Percentiles rank a stretch among this genome's conserved stretches.
phyloP scores from a whole-genome alignment of 2,888 invertebrate species.

The Nemotelus pantherinus region DNA sequence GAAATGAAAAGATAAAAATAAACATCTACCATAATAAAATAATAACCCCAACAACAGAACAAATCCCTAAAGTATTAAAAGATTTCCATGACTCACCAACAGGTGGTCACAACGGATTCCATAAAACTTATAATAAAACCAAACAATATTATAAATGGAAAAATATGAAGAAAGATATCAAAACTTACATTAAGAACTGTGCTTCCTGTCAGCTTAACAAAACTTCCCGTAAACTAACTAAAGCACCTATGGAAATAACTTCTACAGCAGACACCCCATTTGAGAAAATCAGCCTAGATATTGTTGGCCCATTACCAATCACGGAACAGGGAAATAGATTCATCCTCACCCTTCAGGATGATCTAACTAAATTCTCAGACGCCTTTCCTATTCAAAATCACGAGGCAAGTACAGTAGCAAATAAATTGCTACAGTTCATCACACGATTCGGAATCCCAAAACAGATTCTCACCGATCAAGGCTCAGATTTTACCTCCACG shows the following conservation, averaged over 20 bases:
- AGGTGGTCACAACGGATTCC: slow-evolving; percentile 34
- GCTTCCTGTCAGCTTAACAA: slow-evolving; percentile 55
- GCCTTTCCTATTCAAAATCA: slow-evolving; percentile 41
- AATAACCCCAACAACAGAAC: not conserved
- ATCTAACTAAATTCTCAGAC: slow-evolving; percentile 58
- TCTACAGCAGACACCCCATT: slow-evolving; percentile 55
- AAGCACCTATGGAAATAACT: slow-evolving; percentile 57
- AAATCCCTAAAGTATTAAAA: not conserved
- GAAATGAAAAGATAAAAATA: slow-evolving; percentile 14
- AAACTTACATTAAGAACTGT: slow-evolving; percentile 40
- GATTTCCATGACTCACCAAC: slow-evolving; percentile 11
- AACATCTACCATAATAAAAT: slow-evolving; percentile 10
- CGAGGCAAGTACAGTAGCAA: not conserved
- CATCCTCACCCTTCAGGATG: slow-evolving; percentile 51
- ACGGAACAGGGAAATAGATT: slow-evolving; percentile 54
- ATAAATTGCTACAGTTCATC: slow-evolving; percentile 53
- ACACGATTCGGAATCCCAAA: slow-evolving; percentile 57
- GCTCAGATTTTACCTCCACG: slow-evolving; percentile 10
- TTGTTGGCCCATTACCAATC: slow-evolving; percentile 55
- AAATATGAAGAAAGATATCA: slow-evolving; percentile 57
- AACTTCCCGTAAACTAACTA: slow-evolving; percentile 49
- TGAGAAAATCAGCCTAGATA: slow-evolving; percentile 56
- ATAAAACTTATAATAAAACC: slow-evolving; percentile 52
- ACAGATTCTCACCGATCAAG: slow-evolving; percentile 47
- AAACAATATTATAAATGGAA: slow-evolving; percentile 56